phyloP scores from a whole-genome alignment of 2,888 invertebrate genomes.

The Cheilosia vulpina region DNA sequence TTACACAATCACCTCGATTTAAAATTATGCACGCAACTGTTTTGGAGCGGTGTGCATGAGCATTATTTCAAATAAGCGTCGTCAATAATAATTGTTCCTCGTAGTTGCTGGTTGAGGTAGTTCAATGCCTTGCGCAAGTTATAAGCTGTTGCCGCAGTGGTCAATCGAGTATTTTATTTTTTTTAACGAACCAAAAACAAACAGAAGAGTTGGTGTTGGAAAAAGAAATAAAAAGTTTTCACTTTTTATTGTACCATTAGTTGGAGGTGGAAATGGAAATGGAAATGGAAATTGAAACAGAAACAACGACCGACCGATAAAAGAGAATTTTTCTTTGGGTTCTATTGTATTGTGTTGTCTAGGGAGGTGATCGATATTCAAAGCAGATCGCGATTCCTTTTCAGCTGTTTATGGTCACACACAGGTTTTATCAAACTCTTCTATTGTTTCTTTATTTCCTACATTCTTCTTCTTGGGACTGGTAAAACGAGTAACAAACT shows the following conservation, averaged over 20 bases:
- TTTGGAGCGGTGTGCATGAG: slow-evolving; percentile 53
- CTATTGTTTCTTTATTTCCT: slow-evolving; percentile 10
- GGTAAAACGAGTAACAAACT: slow-evolving; percentile 14
- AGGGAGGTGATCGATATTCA: slow-evolving; percentile 49
- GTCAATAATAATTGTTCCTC: slow-evolving; percentile 54
- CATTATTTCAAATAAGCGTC: slow-evolving; percentile 55
- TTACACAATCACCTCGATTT: slow-evolving; percentile 65
- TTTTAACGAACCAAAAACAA: slow-evolving; percentile 31
- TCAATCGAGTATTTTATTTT: slow-evolving; percentile 43
- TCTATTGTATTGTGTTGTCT: slow-evolving; percentile 21
- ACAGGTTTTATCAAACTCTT: slow-evolving; percentile 40
- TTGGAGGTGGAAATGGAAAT: background rate
- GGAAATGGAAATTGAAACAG: slow-evolving; percentile 1
- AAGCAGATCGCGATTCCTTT: slow-evolving; percentile 42
- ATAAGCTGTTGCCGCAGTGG: slow-evolving; percentile 31
- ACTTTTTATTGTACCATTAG: slow-evolving; percentile 62
- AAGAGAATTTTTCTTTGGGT: slow-evolving; percentile 66
- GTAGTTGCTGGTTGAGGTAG: slow-evolving; percentile 32
- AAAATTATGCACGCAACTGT: slow-evolving; percentile 67
- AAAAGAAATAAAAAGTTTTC: slow-evolving; percentile 63
- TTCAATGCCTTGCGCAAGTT: slow-evolving; percentile 69
- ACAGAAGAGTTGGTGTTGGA: slow-evolving; percentile 23
- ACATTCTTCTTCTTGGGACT: slow-evolving; percentile 3
- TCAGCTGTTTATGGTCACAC: slow-evolving; percentile 63
- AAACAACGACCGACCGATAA: slow-evolving; percentile 59